Base-by-base conservation (phyloP, 2,113 vertebrate species). In the Poeciliopsis occidentalis region DNA sequence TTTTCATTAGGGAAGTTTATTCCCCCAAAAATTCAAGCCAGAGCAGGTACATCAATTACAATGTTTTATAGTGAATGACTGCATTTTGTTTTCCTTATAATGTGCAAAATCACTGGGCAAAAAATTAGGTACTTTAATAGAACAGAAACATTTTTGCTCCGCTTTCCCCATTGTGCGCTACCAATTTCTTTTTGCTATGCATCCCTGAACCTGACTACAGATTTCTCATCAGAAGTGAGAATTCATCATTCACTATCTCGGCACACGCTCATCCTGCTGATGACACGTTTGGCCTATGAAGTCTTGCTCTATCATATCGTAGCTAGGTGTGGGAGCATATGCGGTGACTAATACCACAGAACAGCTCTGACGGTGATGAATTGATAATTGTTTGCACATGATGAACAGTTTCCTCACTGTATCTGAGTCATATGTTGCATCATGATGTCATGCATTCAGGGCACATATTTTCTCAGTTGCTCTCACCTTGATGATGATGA, bases 281-380 rank as follows among this genome's bases (percentile, higher is more conserved):
- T 90, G 86, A 86, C 91, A 70, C 73, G 70, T 84, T 88, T 71
- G 75, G 70, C 80, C 69, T 54, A 63, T 87, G 80, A 70, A 82
- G 79, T 84, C 87, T 81, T 75, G 41, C 70, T 47, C 47, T 57
- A 77, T 88, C 67, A 71, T 85, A 83, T 87, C 79, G 67, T 79
- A 79, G 71, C 83, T 81, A 91, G 89, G 85, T 93, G 88, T 83
- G 71, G 83, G 81, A 85, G 70, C 79, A 76, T 81, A 80, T 84
- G 85, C 27, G 1, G 79, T 92, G 90, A 93, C 82, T 92, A 89
- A 93, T 83, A 24, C 65, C 81, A 75, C 87, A 84, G 91, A 89
- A 82, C 65, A 85, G 54, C 76, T 84, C 65, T 88, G 89, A 94
- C 82, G 88, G 81, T 80, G 80, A 75, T 86, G 88, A 89, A 91